phyloP scores from a whole-genome alignment of 1,140 invertebrate species.

The Hyposmocoma kahamanoa region DNA sequence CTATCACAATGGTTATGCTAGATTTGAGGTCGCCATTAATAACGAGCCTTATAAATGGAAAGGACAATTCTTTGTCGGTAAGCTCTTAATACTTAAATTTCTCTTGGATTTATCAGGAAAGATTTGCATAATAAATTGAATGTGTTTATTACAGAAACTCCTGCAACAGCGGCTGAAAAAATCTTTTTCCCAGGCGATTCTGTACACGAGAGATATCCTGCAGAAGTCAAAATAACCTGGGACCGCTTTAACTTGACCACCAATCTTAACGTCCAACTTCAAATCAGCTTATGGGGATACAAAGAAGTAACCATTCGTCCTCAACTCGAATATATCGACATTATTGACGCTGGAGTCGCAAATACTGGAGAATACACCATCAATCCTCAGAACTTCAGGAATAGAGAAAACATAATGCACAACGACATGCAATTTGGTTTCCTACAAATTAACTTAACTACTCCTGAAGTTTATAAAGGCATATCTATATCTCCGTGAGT shows the following conservation, averaged over 20 bases:
- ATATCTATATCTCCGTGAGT: conserved; percentile 87
- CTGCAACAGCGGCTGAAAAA: conserved; percentile 86
- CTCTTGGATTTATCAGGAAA: too few species aligned
- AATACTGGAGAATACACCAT: conserved; percentile 82
- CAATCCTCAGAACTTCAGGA: conserved; percentile 79
- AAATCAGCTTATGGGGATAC: conserved; percentile 91
- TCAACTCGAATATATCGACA: conserved; percentile 77
- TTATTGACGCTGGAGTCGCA: conserved; percentile 75
- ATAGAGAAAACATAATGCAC: conserved; percentile 79
- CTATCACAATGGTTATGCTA: conserved; percentile 93
- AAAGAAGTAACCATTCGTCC: conserved; percentile 86
- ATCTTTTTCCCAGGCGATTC: conserved; percentile 86
- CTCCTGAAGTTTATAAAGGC: conserved; percentile 80
- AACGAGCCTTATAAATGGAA: conserved; percentile 92
- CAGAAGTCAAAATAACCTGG: conserved; percentile 86
- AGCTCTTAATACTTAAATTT: conserved; percentile 43
- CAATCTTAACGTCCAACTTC: conserved; percentile 82
- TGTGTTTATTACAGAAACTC: conserved; percentile 83
- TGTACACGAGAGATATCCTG: conserved; percentile 82
- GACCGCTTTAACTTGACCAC: conserved; percentile 88
- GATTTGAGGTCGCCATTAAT: conserved; percentile 90
- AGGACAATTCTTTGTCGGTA: conserved; percentile 93
- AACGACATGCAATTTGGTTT: conserved; percentile 90
- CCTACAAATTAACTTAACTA: conserved; percentile 91
- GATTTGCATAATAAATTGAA: too few species aligned